Evolutionary conservation across 2,113 vertebrate genomes (phyloP).

Genomic region (Carassius carassius): DNA sequence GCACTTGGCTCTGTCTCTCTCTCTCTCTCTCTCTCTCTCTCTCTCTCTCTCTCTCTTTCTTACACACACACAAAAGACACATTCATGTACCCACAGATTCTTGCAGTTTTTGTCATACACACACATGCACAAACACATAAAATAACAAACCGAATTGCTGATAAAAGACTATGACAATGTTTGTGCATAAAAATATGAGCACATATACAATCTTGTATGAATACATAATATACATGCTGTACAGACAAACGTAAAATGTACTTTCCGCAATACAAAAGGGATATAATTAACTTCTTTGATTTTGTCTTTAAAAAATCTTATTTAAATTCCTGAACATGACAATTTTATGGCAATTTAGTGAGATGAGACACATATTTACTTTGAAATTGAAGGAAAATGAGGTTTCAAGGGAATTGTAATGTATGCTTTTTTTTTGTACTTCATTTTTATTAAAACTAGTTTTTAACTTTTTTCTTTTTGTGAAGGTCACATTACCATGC

Average conservation of each 20-base stretch:
- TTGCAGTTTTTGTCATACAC: not conserved
- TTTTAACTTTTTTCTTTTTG: not conserved
- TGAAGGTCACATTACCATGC: not conserved
- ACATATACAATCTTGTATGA: not conserved
- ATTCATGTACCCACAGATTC: not conserved
- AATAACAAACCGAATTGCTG: constrained; percentile 11
- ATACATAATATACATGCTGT: not conserved
- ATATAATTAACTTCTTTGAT: not conserved
- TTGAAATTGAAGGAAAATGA: not conserved
- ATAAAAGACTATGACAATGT: constrained; percentile 1
- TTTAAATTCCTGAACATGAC: not conserved
- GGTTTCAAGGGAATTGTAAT: not conserved
- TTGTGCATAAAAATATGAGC: not conserved
- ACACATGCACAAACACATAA: not conserved
- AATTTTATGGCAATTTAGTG: not conserved
- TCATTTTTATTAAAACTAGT: not conserved
- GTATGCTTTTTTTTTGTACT: not conserved
- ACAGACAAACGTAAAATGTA: constrained; percentile 13
- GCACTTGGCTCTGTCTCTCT: constrained; percentile 39
- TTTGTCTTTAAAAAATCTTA: not conserved
- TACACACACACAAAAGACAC: not conserved
- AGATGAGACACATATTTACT: constrained; percentile 1
- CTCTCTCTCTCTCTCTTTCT: constrained; percentile 27
- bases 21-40: constrained; percentile 25
- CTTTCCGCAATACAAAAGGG: not conserved